Evolutionary conservation across 1,140 invertebrate species (phyloP).

Genomic region (Pseudoatta argentina): DNA sequence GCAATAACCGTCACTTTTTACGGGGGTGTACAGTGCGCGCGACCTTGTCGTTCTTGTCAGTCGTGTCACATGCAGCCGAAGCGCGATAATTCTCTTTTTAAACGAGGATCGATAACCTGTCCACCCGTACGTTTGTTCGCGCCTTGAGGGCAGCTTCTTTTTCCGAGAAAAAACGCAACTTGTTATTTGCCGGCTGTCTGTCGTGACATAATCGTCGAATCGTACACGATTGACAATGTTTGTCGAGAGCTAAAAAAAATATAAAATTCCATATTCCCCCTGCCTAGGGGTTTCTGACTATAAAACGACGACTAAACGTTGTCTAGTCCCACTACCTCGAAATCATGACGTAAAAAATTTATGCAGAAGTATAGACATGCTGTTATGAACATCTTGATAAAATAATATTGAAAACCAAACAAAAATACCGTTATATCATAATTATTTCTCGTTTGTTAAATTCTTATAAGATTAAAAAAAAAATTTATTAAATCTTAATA

Average conservation of each 20-base stretch:
- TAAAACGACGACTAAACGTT: neutral
- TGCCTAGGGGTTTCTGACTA: no score
- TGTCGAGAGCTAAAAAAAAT: slow-evolving; percentile 24
- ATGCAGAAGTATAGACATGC: neutral
- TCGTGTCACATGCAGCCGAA: slow-evolving; percentile 49
- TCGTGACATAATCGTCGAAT: slow-evolving; percentile 37
- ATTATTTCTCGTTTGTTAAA: neutral
- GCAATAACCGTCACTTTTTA: slow-evolving; percentile 64
- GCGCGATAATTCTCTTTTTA: slow-evolving; percentile 48
- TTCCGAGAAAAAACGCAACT: slow-evolving; percentile 22
- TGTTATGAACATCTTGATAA: neutral
- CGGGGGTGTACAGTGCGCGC: slow-evolving; percentile 23
- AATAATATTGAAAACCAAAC: neutral
- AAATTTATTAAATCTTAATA: no score
- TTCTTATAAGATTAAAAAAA: neutral
- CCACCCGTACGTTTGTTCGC: neutral
- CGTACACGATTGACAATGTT: slow-evolving; percentile 15
- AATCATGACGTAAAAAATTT: neutral
- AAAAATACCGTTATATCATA: neutral
- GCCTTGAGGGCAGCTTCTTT: slow-evolving; percentile 33
- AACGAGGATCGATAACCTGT: slow-evolving; percentile 65
- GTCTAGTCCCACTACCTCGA: neutral
- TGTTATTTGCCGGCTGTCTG: neutral
- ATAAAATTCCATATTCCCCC: neutral
- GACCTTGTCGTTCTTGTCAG: slow-evolving; percentile 63